Percentiles rank a stretch among this genome's conserved stretches.
Conservation (phyloP, 2,888 invertebrate genomes). For the Tetragonisca angustula region DNA sequence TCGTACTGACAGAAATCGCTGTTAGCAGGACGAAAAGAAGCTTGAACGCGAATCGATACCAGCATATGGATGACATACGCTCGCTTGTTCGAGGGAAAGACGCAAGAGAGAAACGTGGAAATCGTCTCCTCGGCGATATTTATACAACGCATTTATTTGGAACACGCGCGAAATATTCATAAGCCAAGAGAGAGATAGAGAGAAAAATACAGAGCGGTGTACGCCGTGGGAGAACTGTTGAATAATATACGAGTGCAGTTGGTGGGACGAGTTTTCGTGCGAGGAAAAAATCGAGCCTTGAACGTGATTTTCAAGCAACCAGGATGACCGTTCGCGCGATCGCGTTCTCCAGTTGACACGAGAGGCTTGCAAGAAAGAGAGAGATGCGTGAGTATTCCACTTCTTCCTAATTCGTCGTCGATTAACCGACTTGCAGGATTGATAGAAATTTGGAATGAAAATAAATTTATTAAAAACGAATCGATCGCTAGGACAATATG, state of each 20-base stretch:
- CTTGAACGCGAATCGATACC: not conserved
- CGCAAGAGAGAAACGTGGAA: not conserved
- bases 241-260: conserved; percentile 35
- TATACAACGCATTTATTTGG: conserved; percentile 18
- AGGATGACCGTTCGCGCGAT: not conserved
- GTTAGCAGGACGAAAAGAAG: not conserved
- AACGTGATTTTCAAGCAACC: not conserved
- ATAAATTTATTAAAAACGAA: no score
- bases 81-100: not conserved
- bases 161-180: conserved; percentile 30
- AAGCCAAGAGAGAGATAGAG: not conserved
- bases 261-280: not conserved
- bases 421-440: no score
- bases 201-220: conserved; percentile 1
- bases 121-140: conserved; percentile 11
- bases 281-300: not conserved
- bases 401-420: not conserved
- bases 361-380: conserved; percentile 5
- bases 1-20: not conserved
- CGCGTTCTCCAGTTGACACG: not conserved
- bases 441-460: no score
- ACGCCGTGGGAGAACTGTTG: not conserved
- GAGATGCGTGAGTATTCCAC: conserved; percentile 63
- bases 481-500: no score
- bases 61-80: not conserved